phyloP scores from a whole-genome alignment of 2,888 invertebrate genomes.

The Malachius bipustulatus region DNA sequence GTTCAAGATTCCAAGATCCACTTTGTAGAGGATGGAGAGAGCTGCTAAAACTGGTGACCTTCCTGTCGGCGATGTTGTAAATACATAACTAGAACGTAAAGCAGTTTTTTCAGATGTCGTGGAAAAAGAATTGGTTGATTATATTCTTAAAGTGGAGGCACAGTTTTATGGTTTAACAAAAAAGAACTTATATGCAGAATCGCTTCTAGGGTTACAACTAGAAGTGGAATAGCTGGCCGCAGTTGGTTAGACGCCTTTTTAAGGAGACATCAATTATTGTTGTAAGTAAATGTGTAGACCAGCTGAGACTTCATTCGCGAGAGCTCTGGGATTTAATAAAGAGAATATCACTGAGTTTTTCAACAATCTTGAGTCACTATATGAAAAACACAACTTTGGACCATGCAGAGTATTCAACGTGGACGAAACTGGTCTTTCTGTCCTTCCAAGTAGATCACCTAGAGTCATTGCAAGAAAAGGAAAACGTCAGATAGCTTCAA shows the following conservation, averaged over 20 bases:
- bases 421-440: conserved; percentile 28
- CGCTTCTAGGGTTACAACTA: no score
- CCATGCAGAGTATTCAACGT: conserved; percentile 25
- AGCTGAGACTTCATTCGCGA: conserved; percentile 18
- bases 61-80: not conserved
- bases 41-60: no score
- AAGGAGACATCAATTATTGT: not conserved
- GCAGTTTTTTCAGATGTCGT: not conserved
- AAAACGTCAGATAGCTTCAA: conserved; percentile 24
- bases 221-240: not conserved
- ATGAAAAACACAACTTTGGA: conserved; percentile 14
- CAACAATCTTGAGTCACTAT: conserved; percentile 16
- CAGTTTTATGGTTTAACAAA: not conserved
- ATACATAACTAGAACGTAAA: not conserved
- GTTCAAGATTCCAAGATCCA: not conserved
- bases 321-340: conserved; percentile 13
- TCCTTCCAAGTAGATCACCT: conserved; percentile 23
- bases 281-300: conserved; percentile 17
- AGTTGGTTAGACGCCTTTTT: conserved; percentile 1
- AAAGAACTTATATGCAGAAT: no score
- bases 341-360: conserved; percentile 19
- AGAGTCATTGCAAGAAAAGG: conserved; percentile 24
- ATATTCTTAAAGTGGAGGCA: not conserved
- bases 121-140: conserved; percentile 1
- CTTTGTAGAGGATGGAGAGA: not conserved